Evolutionary conservation across 2,888 invertebrate species (phyloP), one percentile per base, ranked within the genome.

Genomic region (Hermaeophaga mercurialis): DNA sequence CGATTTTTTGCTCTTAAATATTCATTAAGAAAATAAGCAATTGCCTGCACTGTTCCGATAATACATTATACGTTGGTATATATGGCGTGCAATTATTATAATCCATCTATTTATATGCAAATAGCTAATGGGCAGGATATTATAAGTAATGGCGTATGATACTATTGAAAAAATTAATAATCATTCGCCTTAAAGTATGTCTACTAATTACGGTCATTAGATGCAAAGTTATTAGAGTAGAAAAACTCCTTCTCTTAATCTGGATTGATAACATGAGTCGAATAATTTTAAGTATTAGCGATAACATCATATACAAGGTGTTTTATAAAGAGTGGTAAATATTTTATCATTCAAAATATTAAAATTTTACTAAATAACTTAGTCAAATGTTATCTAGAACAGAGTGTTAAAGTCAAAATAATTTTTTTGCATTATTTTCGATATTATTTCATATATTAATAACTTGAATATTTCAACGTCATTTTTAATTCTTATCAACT

Each of bases 31-130:
- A 39, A 39, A 39, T 39, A 22, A 39, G 39, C 15, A 38, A 17
- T 38, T n/a, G 38, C 38, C 38, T 17, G 9, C 22, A 5, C 22
- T 3, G 22, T 22, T 22, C 14, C 22, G 22, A n/a, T 26, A 11
- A 12, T 28, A 43, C 22, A 44, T 19, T 24, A 18, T 41, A 39
- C n/a, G n/a, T n/a, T n/a, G n/a, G n/a, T n/a, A n/a, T 26, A 34
- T 26, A 34, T 17, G 41, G 17, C 7, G 31, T 36, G 31, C 28
- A 47, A 33, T 48, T 24, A 34, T 18, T 26, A 46, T 47, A 55
- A 55, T 49, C 44, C n/a, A 44, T 44, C 36, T 14, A 43, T 55
- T 48, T 55, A 54, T 54, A 55, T 49, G 48, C 43, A 36, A 55
- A 55, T 49, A 39, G 47, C 11, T 49, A 41, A 55, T 24, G 49